These are phyloP conservation scores for Phylloscopus trochilus DNA, from an alignment of 2,113 vertebrate genomes.

Conservation along the genomic window DNA sequence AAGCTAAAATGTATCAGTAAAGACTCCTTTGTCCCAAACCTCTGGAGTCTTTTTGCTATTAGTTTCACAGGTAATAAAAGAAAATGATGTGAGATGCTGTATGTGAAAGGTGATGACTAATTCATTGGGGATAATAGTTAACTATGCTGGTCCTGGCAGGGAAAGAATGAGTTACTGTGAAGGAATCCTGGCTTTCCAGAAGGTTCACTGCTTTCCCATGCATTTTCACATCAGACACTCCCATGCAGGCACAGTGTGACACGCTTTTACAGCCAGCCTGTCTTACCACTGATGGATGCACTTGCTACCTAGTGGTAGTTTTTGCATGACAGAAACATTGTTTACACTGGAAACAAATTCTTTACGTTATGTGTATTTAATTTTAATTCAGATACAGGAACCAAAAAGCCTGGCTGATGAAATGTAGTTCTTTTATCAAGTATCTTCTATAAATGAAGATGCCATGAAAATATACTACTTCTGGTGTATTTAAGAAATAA, in stretches of 20 bases:
- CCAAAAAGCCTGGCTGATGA: neutral
- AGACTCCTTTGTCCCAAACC: neutral
- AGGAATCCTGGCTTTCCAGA: neutral
- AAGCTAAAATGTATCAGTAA: neutral
- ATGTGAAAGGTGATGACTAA: neutral
- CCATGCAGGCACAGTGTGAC: neutral
- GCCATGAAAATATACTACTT: neutral
- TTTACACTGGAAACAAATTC: neutral
- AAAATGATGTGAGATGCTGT: neutral
- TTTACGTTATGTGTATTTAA: neutral
- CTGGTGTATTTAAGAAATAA: neutral
- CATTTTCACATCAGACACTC: neutral
- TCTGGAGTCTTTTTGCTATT: neutral
- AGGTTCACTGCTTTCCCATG: neutral
- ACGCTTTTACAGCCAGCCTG: neutral
- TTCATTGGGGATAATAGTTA: neutral
- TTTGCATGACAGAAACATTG: neutral
- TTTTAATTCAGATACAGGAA: neutral
- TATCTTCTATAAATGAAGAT: neutral
- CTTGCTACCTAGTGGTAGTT: neutral
- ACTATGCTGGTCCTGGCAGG: neutral
- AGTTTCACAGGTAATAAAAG: neutral
- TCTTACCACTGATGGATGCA: neutral
- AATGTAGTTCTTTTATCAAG: neutral
- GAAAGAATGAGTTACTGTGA: neutral